Evolutionary conservation across 1,140 invertebrate genomes (phyloP).

Genomic region (Gryllus bimaculatus): DNA sequence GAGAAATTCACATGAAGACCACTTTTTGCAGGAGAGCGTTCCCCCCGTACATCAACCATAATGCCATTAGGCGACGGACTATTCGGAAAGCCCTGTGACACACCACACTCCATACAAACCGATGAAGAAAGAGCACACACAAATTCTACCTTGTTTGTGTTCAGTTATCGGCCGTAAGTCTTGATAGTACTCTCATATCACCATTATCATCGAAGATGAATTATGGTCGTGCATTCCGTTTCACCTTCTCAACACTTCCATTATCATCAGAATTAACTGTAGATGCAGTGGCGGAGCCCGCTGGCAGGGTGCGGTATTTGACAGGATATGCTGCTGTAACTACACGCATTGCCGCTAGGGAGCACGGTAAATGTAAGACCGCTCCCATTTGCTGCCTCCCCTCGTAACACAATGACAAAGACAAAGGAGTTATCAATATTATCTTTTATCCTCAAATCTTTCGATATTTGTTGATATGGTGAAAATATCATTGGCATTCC

Average conservation of each 20-base stretch:
- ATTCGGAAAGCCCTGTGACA: slow-evolving; percentile 23
- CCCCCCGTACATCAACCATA: slow-evolving; percentile 31
- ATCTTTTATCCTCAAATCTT: too few species aligned
- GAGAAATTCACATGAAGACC: slow-evolving; percentile 81
- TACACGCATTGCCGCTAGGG: neutral
- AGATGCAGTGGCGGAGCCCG: neutral
- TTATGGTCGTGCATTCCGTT: neutral
- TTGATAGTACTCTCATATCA: neutral
- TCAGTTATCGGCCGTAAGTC: neutral
- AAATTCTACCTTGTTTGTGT: neutral
- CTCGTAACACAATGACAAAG: neutral
- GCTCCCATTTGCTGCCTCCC: neutral
- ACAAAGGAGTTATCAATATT: neutral
- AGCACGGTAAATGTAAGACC: neutral
- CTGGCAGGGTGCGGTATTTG: slow-evolving; percentile 2
- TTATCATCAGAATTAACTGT: neutral
- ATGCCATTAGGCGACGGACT: slow-evolving; percentile 18
- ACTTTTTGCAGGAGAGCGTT: slow-evolving; percentile 63
- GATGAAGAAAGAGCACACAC: neutral
- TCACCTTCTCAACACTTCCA: neutral
- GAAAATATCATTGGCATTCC: too few species aligned
- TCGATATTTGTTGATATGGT: too few species aligned
- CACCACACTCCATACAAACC: slow-evolving; percentile 25
- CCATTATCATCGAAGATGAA: neutral
- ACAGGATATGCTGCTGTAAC: neutral